A percentile compares a stretch with the other conserved stretches of the same genome.
Conservation (phyloP, 2,797 vertebrate genomes). For the Lophotriccus pileatus region DNA sequence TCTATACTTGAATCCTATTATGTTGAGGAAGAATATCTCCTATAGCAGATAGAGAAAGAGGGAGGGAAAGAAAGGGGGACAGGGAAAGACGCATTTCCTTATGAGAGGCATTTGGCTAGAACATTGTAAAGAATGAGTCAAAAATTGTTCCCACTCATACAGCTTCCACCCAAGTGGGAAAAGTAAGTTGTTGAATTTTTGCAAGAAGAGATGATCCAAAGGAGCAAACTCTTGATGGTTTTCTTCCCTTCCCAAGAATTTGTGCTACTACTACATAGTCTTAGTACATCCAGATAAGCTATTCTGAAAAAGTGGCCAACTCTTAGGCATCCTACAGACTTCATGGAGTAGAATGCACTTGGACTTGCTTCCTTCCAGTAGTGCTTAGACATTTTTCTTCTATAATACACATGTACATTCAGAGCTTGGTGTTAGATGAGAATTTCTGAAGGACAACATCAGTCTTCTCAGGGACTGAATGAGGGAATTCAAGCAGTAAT, state of each 20-base stretch:
- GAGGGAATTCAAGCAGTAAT: neutral
- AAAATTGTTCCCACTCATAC: neutral
- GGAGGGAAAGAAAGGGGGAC: neutral
- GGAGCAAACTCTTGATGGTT: neutral
- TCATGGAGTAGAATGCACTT: neutral
- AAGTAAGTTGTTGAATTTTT: neutral
- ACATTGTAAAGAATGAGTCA: neutral
- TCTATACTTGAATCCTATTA: neutral
- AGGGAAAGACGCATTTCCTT: neutral
- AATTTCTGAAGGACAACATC: neutral
- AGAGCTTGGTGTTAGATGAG: neutral
- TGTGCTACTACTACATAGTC: neutral
- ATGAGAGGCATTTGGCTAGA: neutral
- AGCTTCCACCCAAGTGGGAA: neutral
- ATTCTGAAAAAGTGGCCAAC: neutral
- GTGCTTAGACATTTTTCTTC: neutral
- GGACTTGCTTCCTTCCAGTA: neutral
- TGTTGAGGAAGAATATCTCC: neutral
- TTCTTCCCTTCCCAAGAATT: neutral
- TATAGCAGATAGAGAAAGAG: neutral
- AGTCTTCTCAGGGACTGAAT: neutral
- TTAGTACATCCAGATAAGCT: neutral
- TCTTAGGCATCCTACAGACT: neutral
- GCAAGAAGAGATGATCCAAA: neutral
- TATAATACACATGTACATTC: fast-evolving